Base-by-base conservation (phyloP, 2,797 vertebrate genomes). In the Eulemur albifrons region DNA sequence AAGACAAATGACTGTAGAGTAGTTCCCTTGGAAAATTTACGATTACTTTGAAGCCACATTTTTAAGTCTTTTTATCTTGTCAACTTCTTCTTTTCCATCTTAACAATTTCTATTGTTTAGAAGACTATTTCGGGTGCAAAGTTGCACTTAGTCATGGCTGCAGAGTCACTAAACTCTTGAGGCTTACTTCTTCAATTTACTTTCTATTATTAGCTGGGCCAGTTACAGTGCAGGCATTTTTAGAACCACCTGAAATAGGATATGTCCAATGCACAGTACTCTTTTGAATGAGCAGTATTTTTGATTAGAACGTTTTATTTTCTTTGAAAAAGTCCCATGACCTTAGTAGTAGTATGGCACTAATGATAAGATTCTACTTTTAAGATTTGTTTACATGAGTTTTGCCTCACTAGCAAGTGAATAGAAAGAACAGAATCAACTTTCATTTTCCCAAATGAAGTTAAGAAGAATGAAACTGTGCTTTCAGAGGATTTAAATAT, bases 191-290 rank as follows among this genome's bases (percentile, higher is more conserved):
- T 35, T 80, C 95, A 94, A 97, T 95, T 97, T 82, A 63, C 79
- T 95, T 90, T 96, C 88, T 97, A 82, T 97, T 95, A 70, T 89
- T 94, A 96, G 83, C 80, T 85, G 72, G 54, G 61, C 10, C 38
- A 18, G 45, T 85, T 63, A 83, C 35, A 48, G 43, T 50, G 35
- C 15, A 69, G 70, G 21, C 52, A 77, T 45, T 97, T 96, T 94
- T 97, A 97, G 94, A 94, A 90, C 10, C 32, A 88, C 89, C 73
- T 93, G 87, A 69, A 97, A 94, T 95, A 97, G 77, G 82, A 70
- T 52, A 54, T n/a, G 54, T 54, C 72, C 38, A 9, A 70, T 72
- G 75, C 73, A n/a, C 57, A 48, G 70, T 92, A 79, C 57, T 86
- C 25, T 73, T 94, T 75, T 21, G 38, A 88, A 91, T 50, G 73